Conservation (phyloP, 2,113 vertebrate species). For the Sigmodon hispidus region DNA sequence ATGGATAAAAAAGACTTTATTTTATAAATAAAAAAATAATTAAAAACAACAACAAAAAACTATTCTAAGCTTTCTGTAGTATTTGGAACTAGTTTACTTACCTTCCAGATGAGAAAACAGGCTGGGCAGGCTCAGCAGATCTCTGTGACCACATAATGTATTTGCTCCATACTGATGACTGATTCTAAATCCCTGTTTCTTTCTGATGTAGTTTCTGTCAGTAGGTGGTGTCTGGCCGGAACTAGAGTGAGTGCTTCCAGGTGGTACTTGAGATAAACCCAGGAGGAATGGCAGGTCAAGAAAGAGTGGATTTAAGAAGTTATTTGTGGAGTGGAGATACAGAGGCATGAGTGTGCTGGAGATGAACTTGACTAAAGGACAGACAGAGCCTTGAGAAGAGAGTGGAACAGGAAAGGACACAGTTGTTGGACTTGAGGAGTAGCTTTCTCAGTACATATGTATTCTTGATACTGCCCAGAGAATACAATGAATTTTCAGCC, state of each 20-base stretch:
- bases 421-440: background rate
- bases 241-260: background rate
- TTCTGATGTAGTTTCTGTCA: background rate
- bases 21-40: too few relatives aligned
- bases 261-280: slow-evolving; percentile 19
- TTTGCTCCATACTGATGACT: background rate
- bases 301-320: background rate
- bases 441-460: background rate
- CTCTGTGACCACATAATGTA: background rate
- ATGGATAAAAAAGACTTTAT: too few relatives aligned
- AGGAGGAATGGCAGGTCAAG: background rate
- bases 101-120: background rate
- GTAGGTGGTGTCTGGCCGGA: background rate
- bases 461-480: background rate
- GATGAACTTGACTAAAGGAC: background rate
- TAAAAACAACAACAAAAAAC: too few relatives aligned
- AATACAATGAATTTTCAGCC: background rate
- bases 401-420: background rate
- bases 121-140: background rate
- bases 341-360: background rate
- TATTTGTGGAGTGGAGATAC: background rate
- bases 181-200: background rate
- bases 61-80: background rate
- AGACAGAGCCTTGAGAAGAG: background rate
- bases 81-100: slow-evolving; percentile 28